phyloP scores from a whole-genome alignment of 2,888 invertebrate genomes.

The Girardia tigrina region DNA sequence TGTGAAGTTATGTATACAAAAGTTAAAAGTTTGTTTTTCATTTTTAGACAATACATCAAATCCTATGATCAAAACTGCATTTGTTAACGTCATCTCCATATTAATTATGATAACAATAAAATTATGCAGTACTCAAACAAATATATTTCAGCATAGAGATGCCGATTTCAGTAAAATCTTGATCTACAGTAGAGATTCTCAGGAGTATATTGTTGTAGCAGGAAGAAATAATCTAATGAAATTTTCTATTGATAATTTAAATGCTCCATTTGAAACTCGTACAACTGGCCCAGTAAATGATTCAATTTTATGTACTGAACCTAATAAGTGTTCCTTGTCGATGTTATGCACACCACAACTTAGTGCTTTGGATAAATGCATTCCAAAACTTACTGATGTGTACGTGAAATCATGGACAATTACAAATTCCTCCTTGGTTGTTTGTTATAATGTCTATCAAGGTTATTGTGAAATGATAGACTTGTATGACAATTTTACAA shows the following conservation, averaged over 20 bases:
- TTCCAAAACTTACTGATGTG: not conserved
- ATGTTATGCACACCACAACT: not conserved
- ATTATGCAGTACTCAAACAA: not conserved
- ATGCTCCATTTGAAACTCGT: not conserved
- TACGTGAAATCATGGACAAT: not conserved
- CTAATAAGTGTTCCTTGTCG: not conserved
- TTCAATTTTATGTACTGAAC: not conserved
- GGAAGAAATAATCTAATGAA: not conserved
- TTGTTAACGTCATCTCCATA: not conserved
- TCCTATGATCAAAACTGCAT: not conserved
- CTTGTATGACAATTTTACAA: not conserved
- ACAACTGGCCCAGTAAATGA: not conserved
- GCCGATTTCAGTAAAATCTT: not conserved
- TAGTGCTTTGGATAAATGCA: not conserved
- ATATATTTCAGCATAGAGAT: not conserved
- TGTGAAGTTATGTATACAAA: too few relatives aligned
- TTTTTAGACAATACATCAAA: not conserved
- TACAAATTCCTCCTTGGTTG: not conserved
- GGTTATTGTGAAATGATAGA: constrained; percentile 4
- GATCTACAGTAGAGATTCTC: not conserved
- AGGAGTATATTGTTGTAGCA: not conserved
- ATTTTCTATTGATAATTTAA: not conserved
- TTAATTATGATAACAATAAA: not conserved
- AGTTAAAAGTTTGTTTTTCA: not conserved
- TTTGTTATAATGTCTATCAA: not conserved